A percentile compares a stretch with the other conserved stretches of the same genome.
Evolutionary conservation across 2,113 vertebrate species (phyloP).

Genomic region (Rhinolophus ferrumequinum): DNA sequence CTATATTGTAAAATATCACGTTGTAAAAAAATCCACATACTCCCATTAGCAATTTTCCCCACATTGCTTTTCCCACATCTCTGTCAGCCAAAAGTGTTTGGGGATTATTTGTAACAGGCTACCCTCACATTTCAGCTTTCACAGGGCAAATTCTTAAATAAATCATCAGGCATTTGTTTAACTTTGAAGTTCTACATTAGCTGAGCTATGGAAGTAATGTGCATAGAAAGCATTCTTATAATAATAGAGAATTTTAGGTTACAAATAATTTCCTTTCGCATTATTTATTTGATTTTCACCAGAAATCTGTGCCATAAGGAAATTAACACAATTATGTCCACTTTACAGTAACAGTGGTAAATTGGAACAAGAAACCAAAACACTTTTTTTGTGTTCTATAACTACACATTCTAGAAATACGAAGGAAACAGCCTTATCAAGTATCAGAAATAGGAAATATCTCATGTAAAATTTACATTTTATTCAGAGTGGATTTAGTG

Average conservation of each 20-base stretch:
- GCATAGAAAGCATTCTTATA: not conserved
- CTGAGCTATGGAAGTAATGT: not conserved
- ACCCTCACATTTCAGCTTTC: not conserved
- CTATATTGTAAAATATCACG: not conserved
- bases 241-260: not conserved
- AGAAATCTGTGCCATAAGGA: not conserved
- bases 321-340: not conserved
- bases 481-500: not conserved
- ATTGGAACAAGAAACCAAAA: not conserved
- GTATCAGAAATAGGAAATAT: not conserved
- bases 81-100: not conserved
- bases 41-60: not conserved
- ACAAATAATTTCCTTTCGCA: not conserved
- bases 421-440: not conserved
- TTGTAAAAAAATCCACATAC: not conserved
- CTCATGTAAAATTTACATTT: not conserved
- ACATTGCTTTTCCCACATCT: not conserved
- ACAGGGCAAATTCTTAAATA: not conserved
- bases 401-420: not conserved
- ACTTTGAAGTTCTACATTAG: not conserved
- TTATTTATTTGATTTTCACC: not conserved
- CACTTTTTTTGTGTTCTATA: not conserved
- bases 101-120: not conserved
- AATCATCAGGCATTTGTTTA: not conserved
- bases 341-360: not conserved